phyloP scores from a whole-genome alignment of 2,113 vertebrate genomes.

The Phrynosoma platyrhinos region DNA sequence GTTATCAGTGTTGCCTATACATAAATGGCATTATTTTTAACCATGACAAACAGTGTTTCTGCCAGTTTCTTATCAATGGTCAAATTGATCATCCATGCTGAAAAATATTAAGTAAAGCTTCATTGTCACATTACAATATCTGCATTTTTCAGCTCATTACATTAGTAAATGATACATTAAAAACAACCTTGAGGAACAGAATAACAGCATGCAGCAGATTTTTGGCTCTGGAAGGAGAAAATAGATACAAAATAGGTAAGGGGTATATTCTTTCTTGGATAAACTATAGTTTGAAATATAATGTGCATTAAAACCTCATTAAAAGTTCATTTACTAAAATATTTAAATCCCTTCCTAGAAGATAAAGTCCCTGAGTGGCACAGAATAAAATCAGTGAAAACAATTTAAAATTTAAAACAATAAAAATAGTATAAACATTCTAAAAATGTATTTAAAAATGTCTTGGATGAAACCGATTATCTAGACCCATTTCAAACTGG shows the following conservation, averaged over 20 bases:
- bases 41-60: not conserved
- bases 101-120: not conserved
- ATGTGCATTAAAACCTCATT: not conserved
- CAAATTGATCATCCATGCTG: not conserved
- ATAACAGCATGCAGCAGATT: not conserved
- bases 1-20: not conserved
- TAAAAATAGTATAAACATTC: too few relatives aligned
- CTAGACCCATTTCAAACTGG: too few relatives aligned
- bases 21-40: not conserved
- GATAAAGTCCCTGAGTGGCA: too few relatives aligned
- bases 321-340: too few relatives aligned
- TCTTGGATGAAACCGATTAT: too few relatives aligned
- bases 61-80: not conserved
- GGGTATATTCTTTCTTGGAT: too few relatives aligned
- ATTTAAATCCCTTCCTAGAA: too few relatives aligned
- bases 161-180: not conserved
- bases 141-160: not conserved
- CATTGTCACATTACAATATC: not conserved
- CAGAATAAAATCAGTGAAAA: too few relatives aligned
- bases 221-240: not conserved
- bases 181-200: not conserved
- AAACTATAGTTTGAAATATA: conserved; percentile 3
- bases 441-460: too few relatives aligned
- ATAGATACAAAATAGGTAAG: not conserved
- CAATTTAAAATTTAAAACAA: too few relatives aligned